These are phyloP conservation scores for Polypterus senegalus DNA, from an alignment of 2,113 vertebrate species.

Conservation along the genomic window DNA sequence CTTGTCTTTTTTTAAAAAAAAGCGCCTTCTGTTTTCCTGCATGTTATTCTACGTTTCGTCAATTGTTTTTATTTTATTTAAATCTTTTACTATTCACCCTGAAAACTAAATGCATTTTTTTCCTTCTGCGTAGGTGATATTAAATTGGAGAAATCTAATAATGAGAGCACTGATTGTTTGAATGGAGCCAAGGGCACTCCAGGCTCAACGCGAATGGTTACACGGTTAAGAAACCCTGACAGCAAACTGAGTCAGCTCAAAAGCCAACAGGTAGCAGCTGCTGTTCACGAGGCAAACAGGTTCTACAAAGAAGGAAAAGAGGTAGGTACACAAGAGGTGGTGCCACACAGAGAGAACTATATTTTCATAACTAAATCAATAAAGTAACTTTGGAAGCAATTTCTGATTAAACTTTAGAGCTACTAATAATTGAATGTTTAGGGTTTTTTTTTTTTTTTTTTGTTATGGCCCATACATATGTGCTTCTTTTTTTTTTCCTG, in stretches of 20 bases:
- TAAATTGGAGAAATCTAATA: conserved; percentile 52
- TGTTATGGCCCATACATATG: too few relatives aligned
- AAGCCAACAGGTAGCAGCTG: conserved; percentile 80
- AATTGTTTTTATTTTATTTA: background rate
- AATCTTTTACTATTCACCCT: background rate
- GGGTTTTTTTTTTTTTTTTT: too few relatives aligned
- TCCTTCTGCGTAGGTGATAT: conserved; percentile 41
- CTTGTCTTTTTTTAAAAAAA: background rate
- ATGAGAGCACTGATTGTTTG: conserved; percentile 53
- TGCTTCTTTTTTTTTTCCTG: too few relatives aligned
- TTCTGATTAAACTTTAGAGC: too few relatives aligned
- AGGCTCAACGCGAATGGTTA: conserved; percentile 74
- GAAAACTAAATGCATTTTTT: background rate
- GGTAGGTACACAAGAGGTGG: conserved; percentile 35
- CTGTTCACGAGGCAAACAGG: conserved; percentile 76
- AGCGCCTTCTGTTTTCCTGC: background rate
- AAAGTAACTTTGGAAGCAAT: too few relatives aligned
- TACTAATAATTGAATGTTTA: too few relatives aligned
- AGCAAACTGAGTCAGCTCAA: conserved; percentile 88
- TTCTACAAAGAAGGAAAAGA: conserved; percentile 77
- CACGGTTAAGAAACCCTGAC: conserved; percentile 80
- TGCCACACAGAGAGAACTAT: too few relatives aligned
- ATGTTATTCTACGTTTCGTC: background rate
- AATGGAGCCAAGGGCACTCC: conserved; percentile 37
- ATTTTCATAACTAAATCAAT: too few relatives aligned